Conservation (phyloP, 2,888 invertebrate species). For the Ganaspis brasiliensis region DNA sequence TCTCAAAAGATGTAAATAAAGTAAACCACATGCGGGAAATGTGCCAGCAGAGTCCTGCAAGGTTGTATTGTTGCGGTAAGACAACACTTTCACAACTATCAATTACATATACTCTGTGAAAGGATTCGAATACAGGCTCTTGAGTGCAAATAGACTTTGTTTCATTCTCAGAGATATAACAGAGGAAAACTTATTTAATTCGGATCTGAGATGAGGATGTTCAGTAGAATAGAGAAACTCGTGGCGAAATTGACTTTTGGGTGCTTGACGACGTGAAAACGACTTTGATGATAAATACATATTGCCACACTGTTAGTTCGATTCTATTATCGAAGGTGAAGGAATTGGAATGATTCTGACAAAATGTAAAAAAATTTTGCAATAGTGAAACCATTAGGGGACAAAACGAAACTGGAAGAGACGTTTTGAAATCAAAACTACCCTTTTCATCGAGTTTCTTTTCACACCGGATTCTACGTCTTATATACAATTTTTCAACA, state of each 20-base stretch:
- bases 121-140: constrained; percentile 10
- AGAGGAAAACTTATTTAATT: constrained; percentile 39
- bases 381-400: background rate
- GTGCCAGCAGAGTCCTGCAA: background rate
- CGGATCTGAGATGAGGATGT: background rate
- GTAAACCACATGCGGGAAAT: constrained; percentile 30
- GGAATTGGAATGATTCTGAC: background rate
- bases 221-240: constrained; percentile 19
- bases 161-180: constrained; percentile 23
- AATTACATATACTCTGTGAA: background rate
- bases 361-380: background rate
- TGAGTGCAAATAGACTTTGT: background rate
- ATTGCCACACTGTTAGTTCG: background rate
- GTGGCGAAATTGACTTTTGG: constrained; percentile 32
- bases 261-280: constrained; percentile 10
- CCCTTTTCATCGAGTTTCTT: no score
- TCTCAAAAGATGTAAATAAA: constrained; percentile 6
- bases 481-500: no score
- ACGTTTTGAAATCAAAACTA: no score
- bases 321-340: constrained; percentile 7
- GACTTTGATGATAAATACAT: constrained; percentile 28
- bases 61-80: background rate
- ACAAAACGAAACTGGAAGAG: background rate
- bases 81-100: constrained; percentile 11
- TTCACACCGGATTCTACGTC: no score